A percentile compares a stretch with the other conserved stretches of the same genome.
Conservation (phyloP, 2,113 vertebrate genomes). For the Periophthalmus modestus region DNA sequence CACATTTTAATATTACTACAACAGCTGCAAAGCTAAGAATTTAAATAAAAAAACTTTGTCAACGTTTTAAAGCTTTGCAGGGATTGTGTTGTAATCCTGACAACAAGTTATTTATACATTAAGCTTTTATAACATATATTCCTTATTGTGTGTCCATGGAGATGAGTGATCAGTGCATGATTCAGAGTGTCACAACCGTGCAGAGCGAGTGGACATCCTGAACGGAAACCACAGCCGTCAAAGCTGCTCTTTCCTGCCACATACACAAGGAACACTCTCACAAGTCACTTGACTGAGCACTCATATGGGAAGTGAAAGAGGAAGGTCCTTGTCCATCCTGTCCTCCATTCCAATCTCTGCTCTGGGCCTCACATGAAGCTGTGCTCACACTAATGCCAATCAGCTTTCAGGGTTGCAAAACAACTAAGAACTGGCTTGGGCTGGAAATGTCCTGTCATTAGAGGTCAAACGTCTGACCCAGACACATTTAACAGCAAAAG, state of each 20-base stretch:
- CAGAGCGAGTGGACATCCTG: conserved; percentile 77
- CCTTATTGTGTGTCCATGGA: conserved; percentile 37
- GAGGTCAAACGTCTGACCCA: conserved; percentile 59
- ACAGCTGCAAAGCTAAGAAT: too few relatives aligned
- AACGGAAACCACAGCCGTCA: conserved; percentile 73
- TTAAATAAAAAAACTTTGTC: neutral
- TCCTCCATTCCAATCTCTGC: conserved; percentile 62
- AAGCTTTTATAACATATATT: conserved; percentile 35
- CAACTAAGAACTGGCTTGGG: conserved; percentile 59
- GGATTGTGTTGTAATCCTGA: neutral
- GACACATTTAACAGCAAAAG: conserved; percentile 41
- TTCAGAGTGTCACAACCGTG: conserved; percentile 75
- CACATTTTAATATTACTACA: neutral
- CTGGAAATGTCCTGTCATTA: conserved; percentile 48
- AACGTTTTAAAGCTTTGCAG: too few relatives aligned
- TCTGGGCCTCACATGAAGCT: conserved; percentile 66
- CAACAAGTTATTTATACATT: neutral
- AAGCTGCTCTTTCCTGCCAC: conserved; percentile 71
- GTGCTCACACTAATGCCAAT: conserved; percentile 44
- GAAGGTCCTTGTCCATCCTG: conserved; percentile 75
- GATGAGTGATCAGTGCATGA: conserved; percentile 64
- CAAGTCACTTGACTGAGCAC: conserved; percentile 79
- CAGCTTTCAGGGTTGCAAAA: conserved; percentile 62
- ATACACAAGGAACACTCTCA: conserved; percentile 66
- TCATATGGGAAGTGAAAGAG: conserved; percentile 82